phyloP scores from a whole-genome alignment of 2,797 vertebrate species.

The Chelon labrosus region DNA sequence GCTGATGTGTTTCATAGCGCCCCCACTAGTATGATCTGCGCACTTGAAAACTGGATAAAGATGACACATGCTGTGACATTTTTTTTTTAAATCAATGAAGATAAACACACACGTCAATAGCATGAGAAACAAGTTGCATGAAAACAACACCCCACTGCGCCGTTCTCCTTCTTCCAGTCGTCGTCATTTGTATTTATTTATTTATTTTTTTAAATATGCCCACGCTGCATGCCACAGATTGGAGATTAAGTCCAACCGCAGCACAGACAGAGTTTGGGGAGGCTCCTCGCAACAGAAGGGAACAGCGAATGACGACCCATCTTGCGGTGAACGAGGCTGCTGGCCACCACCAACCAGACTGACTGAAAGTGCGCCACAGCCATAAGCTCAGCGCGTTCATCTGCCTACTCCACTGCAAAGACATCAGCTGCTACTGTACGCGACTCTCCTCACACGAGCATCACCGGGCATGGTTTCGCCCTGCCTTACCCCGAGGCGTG shows the following conservation, averaged over 20 bases:
- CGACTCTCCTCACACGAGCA: constrained; percentile 10
- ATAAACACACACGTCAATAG: no score
- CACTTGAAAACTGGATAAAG: constrained; percentile 5
- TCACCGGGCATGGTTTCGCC: constrained; percentile 17
- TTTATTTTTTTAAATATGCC: neutral
- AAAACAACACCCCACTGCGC: neutral
- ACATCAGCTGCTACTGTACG: neutral
- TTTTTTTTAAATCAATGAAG: no score
- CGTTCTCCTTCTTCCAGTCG: no score
- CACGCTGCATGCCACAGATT: constrained; percentile 11
- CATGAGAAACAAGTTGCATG: no score
- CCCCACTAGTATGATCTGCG: constrained; percentile 38
- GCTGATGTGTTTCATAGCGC: constrained; percentile 47
- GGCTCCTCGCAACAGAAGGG: constrained; percentile 51
- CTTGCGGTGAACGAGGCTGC: constrained; percentile 46
- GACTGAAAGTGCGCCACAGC: constrained; percentile 59
- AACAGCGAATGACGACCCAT: constrained; percentile 58
- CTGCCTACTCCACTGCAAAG: constrained; percentile 42
- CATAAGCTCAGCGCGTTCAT: constrained; percentile 31
- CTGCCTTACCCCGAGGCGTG: constrained; percentile 4
- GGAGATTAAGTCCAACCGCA: constrained; percentile 34
- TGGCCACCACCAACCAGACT: constrained; percentile 41
- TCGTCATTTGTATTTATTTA: no score
- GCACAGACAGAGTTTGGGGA: constrained; percentile 45
- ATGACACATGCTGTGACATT: no score